Percentiles rank a stretch among this genome's conserved stretches.
phyloP scores from a whole-genome alignment of 1,140 invertebrate species.

The Sitodiplosis mosellana region DNA sequence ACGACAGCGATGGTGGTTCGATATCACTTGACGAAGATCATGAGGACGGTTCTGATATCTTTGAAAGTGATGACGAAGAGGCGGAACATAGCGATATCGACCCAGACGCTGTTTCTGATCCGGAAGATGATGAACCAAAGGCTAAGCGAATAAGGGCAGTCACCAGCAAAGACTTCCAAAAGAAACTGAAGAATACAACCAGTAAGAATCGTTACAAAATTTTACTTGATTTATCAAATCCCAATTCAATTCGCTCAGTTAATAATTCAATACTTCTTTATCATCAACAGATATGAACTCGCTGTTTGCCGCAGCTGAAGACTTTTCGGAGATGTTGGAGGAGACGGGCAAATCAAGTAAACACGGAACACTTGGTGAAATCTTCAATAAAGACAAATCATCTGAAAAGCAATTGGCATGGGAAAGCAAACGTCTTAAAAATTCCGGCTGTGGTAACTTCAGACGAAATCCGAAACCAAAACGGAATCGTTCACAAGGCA shows the following conservation, averaged over 20 bases:
- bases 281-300: constrained; percentile 25
- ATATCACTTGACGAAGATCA: constrained; percentile 18
- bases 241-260: neutral
- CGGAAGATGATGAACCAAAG: constrained; percentile 17
- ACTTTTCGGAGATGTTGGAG: constrained; percentile 51
- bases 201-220: constrained; percentile 10
- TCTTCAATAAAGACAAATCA: constrained; percentile 44
- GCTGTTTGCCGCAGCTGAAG: constrained; percentile 50
- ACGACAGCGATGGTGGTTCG: constrained; percentile 19
- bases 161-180: constrained; percentile 13
- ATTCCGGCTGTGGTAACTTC: neutral
- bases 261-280: constrained; percentile 1
- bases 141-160: constrained; percentile 23
- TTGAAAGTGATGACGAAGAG: constrained; percentile 18
- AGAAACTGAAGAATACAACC: constrained; percentile 18
- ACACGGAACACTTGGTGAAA: constrained; percentile 38
- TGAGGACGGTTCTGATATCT: constrained; percentile 10
- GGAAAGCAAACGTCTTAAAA: constrained; percentile 32
- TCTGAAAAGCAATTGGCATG: constrained; percentile 44
- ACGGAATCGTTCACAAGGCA: too few relatives aligned
- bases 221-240: too few relatives aligned
- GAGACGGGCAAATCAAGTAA: constrained; percentile 40
- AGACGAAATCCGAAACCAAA: too few relatives aligned
- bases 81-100: constrained; percentile 13
- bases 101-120: constrained; percentile 3